These are phyloP conservation scores for Heliocidaris tuberculata DNA, from an alignment of 35 echinoderm and acorn worm genomes.

Conservation along the genomic window DNA sequence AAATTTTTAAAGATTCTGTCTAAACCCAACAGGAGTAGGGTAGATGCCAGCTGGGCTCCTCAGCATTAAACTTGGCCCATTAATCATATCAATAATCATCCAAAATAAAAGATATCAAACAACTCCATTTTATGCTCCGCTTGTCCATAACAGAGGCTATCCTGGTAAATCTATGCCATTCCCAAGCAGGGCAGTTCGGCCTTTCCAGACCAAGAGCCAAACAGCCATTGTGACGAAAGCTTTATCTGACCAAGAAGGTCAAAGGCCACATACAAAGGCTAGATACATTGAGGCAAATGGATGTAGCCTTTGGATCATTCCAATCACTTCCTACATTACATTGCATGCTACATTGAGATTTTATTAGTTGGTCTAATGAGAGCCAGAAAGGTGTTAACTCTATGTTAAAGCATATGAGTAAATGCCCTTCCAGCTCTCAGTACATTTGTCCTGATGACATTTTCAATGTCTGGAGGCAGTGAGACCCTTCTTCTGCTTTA, in stretches of 20 bases:
- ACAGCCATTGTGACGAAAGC: neutral
- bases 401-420: neutral
- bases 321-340: neutral
- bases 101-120: neutral
- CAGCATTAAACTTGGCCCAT: neutral
- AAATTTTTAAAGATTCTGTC: neutral
- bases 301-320: neutral
- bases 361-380: neutral
- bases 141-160: neutral
- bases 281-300: neutral
- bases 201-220: neutral
- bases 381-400: neutral
- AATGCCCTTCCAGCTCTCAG: neutral
- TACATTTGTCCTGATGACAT: neutral
- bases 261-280: conserved; percentile 15
- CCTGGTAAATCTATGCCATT: neutral
- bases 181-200: neutral
- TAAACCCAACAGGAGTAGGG: neutral
- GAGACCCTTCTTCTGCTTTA: conserved; percentile 1
- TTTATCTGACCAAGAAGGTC: neutral
- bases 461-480: neutral
- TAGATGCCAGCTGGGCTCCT: neutral
- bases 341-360: neutral
- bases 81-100: neutral
- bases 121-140: neutral